Base-by-base conservation (phyloP, 2,888 invertebrate species). In the Leucozona laternaria region DNA sequence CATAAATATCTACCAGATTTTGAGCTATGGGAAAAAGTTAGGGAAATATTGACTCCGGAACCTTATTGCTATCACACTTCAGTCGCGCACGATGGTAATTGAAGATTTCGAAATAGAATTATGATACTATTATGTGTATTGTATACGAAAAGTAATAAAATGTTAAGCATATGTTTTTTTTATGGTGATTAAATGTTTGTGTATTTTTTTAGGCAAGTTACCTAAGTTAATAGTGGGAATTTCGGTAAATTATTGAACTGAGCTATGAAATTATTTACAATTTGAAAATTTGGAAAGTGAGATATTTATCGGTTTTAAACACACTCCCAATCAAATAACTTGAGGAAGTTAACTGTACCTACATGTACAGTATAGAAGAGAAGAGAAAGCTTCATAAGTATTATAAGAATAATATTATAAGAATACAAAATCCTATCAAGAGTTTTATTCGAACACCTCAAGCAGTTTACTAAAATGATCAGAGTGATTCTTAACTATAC, bases 41-140 rank as follows among this genome's bases (percentile, higher is more conserved):
- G n/a, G 17, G n/a, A 79, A 73, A 62, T 62, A 78, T 76, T 80
- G 70, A 77, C 66, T 62, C 73, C 81, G 81, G 77, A 81, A 85
- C 81, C 81, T 73, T 85, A 81, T 85, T 85, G 85, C 85, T 85
- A n/a, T n/a, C n/a, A n/a, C 85, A 85, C 81, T 86, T 86, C 82
- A 86, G 82, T 86, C 86, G 64, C 86, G 64, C 75, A 79, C 86
- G 81, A 70, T 75, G 70, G 75, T 86, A 86, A 86, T 79, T 82
- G 73, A 75, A 82, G 78, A 82, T 82, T 75, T 75, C 8, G 17
- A 17, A 73, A 45, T 57, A 72, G 60, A 82, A 70, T 86, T 78
- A 81, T 86, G 77, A 77, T 77, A 25, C 25, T 53, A 68, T 68
- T n/a, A n/a, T 68, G 68, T 68, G 15, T 53, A 7, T 62, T 73